phyloP scores from a whole-genome alignment of 1,140 invertebrate genomes.

The Monomorium pharaonis region DNA sequence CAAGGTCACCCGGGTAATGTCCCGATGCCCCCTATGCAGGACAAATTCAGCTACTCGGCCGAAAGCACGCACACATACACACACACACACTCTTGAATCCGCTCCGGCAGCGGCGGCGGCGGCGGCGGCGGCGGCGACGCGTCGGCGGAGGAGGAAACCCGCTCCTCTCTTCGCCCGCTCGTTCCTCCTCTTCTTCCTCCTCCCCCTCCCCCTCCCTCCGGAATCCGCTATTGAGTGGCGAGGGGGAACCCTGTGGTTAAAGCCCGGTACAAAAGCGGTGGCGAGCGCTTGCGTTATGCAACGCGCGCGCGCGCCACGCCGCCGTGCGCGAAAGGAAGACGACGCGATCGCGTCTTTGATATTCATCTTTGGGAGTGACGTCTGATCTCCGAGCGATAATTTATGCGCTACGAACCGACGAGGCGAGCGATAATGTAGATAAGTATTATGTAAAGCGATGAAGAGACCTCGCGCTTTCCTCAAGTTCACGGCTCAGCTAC shows the following conservation, averaged over 20 bases:
- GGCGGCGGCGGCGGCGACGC: not conserved
- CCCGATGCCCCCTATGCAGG: constrained; percentile 85
- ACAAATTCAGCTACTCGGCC: constrained; percentile 82
- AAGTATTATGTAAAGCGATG: not conserved
- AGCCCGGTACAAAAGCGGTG: constrained; percentile 30
- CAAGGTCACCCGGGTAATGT: constrained; percentile 86
- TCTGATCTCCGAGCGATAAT: not conserved
- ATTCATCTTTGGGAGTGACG: not conserved
- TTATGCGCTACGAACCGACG: not conserved
- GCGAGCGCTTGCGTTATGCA: constrained; percentile 13
- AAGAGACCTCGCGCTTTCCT: not conserved
- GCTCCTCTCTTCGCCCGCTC: not conserved
- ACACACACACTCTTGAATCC: constrained; percentile 46
- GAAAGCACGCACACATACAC: constrained; percentile 70
- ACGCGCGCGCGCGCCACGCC: constrained; percentile 77
- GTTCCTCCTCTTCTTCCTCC: too few species aligned
- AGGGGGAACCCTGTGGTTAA: constrained; percentile 36
- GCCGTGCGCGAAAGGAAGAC: constrained; percentile 57
- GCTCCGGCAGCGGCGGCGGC: constrained; percentile 5
- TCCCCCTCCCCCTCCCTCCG: not conserved
- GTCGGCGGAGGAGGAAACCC: not conserved
- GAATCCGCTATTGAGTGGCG: constrained; percentile 46
- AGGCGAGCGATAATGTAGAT: not conserved
- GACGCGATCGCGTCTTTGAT: not conserved
- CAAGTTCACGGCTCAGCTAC: not conserved